Base-by-base conservation (phyloP, 1,140 invertebrate genomes). In the Drosophila tsacasi region DNA sequence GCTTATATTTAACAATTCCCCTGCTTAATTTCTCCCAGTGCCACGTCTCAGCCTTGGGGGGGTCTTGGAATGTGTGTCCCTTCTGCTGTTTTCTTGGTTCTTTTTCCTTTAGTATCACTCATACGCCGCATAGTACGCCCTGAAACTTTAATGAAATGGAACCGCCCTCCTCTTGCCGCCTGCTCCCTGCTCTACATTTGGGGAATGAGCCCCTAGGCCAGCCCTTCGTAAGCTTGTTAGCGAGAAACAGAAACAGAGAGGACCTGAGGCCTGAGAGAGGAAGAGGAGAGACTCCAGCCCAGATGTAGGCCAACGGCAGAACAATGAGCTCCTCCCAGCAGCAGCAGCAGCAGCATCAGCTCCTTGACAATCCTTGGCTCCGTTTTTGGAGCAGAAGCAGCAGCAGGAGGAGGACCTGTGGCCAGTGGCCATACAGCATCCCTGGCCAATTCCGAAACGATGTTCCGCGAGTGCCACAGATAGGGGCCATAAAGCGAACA, bases 71-170 rank as follows among this genome's bases (percentile, higher is more conserved):
- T 68, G 37, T 62, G 61, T 67, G 23, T 67, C 30, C 63, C 64
- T 21, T 67, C 13, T 32, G 55, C 50, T 35, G 61, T 73, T 55
- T 62, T 58, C 62, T 71, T 52, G 35, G 55, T 58, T 76, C 75
- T 66, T 84, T 75, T 61, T 37, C 6, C 66, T 57, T 57, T 57
- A 69, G 76, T 71, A 82, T 82, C 58, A 71, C 68, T 64, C 62
- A 79, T 68, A 79, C 80, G 59, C 68, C 68, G 67, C 80, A 71
- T 64, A 63, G 80, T 59, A 47, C 55, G 68, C 42, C 47, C 55
- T 83, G 47, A 68, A 85, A 79, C 69, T 72, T 83, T 79, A 87
- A 83, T 83, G 69, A 85, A 85, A 87, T 87, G 72, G 62, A 81
- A 79, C 54, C 54, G 62, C 27, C 19, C 40, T 44, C 0, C 15